Evolutionary conservation across 2,113 vertebrate genomes (phyloP), one percentile per base, ranked within the genome.

Genomic region (Perognathus longimembris): DNA sequence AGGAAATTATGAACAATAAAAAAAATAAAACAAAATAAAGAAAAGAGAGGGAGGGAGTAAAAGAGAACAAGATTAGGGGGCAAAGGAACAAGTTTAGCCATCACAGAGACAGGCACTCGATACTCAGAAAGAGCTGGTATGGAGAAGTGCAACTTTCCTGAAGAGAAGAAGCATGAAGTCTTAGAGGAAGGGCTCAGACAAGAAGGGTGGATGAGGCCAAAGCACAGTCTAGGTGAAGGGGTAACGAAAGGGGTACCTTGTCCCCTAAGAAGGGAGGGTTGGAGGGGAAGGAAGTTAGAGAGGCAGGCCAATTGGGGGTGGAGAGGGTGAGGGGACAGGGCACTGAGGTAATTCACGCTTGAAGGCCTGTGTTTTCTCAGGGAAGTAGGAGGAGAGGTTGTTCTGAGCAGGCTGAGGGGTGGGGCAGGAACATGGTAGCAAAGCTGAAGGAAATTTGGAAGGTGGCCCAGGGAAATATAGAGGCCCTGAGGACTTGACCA

Each of bases 331-430:
- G 36, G 70, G 85, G 89, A 81, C 85, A 93, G 69, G 74, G 77
- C 81, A 75, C 90, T 94, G 94, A 95, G 70, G 88, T 93, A 94
- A 95, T 95, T 95, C 92, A 94, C 7, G 85, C 95, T 95, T 92
- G 94, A 97, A 95, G 90, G 92, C 82, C 85, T 96, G 76, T 96
- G 95, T 93, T 96, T 96, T 96, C 95, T 96, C 95, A 96, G 75
- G 95, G 90, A 96, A 96, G 86, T 95, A 70, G 70, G 80, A 93
- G 76, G 82, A 88, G 85, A 91, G 67, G 67, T 71, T 93, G 69
- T 92, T 96, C 74, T 7, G 24, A 85, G 91, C 21, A 91, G 76
- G 36, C 40, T 78, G 87, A 82, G 69, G 42, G 64, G 82, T 21
- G 73, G 73, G 70, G 73, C 69, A 93, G 66, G 32, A 79, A 74